Evolutionary conservation across 2,113 vertebrate genomes (phyloP).

Genomic region (Tretioscincus oriximinensis): DNA sequence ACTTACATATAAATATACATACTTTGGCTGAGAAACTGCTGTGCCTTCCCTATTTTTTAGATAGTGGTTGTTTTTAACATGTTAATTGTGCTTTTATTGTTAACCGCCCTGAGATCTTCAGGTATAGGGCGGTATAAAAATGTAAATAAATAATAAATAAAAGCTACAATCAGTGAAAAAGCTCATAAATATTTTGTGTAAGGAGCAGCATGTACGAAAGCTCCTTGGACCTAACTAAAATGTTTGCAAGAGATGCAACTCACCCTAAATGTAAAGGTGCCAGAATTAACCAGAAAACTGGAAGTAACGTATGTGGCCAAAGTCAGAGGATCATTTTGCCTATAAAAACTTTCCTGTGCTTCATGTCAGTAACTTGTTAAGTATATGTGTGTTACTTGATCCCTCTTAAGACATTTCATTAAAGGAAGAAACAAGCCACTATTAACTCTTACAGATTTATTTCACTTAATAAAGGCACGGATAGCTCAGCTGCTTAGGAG

Average conservation of each 20-base stretch:
- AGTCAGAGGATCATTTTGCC: background rate
- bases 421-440: constrained; percentile 15
- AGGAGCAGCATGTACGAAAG: constrained; percentile 20
- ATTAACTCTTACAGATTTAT: background rate
- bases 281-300: background rate
- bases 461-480: constrained; percentile 1
- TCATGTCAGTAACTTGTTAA: constrained; percentile 7
- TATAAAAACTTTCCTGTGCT: background rate
- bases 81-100: too few species aligned
- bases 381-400: background rate
- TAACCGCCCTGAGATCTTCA: too few species aligned
- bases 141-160: too few species aligned
- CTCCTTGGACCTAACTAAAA: constrained; percentile 10
- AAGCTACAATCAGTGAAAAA: constrained; percentile 42
- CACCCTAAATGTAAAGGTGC: background rate
- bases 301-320: background rate
- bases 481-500: too few species aligned
- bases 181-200: background rate
- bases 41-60: too few species aligned
- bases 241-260: background rate
- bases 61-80: too few species aligned
- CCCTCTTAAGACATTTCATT: constrained; percentile 20
- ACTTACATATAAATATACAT: too few species aligned
- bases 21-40: too few species aligned
- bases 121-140: too few species aligned